Conservation (phyloP, 2,888 invertebrate species). For the Micoletzkya japonica region DNA sequence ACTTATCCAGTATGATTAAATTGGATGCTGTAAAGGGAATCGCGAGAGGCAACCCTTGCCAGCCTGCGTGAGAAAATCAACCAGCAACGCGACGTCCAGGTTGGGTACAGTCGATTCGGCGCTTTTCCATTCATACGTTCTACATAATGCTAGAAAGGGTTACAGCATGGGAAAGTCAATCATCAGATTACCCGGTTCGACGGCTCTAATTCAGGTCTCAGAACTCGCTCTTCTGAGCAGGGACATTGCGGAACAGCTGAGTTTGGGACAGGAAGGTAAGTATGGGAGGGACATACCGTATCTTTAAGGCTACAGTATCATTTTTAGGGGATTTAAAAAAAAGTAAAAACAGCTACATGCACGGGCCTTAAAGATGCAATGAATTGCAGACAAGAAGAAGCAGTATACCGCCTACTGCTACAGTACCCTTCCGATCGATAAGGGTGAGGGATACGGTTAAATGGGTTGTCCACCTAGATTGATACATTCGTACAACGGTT, state of each 20-base stretch:
- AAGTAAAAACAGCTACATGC: background rate
- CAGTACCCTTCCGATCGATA: conserved; percentile 47
- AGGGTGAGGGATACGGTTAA: too few species aligned
- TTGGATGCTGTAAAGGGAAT: background rate
- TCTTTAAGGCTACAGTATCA: background rate
- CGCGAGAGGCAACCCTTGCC: conserved; percentile 7
- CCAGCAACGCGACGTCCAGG: too few species aligned
- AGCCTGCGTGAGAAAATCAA: conserved; percentile 18
- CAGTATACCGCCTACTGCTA: conserved; percentile 59
- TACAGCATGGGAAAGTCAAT: too few species aligned
- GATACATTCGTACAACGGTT: background rate
- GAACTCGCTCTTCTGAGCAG: conserved; percentile 32
- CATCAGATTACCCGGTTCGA: background rate
- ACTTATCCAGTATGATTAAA: background rate
- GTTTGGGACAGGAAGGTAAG: conserved; percentile 56
- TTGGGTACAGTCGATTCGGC: too few species aligned
- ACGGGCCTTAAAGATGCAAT: background rate
- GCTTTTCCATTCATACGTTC: too few species aligned
- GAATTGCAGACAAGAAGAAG: conserved; percentile 58
- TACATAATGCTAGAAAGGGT: too few species aligned
- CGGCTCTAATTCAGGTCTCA: background rate
- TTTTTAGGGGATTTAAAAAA: background rate
- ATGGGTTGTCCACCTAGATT: background rate
- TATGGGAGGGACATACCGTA: background rate
- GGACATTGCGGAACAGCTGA: conserved; percentile 44